These are phyloP conservation scores for Campoletis sonorensis DNA, from an alignment of 1,140 invertebrate genomes.

Conservation along the genomic window DNA sequence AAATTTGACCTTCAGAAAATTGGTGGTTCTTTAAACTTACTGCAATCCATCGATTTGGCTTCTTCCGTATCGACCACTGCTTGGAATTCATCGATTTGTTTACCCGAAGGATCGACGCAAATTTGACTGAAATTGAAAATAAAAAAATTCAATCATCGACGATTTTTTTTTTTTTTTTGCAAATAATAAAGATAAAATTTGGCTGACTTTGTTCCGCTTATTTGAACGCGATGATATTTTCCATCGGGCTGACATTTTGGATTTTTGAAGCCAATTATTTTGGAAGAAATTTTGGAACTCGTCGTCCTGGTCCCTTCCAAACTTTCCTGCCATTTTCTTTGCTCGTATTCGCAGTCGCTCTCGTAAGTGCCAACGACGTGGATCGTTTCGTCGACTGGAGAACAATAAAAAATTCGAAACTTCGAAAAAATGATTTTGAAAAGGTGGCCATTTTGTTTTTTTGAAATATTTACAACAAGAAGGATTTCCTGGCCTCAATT, in stretches of 20 bases:
- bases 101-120: conserved; percentile 76
- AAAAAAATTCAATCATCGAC: conserved; percentile 3
- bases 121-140: conserved; percentile 69
- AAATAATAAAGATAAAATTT: neutral
- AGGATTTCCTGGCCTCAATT: conserved; percentile 69
- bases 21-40: conserved; percentile 70
- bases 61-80: conserved; percentile 62
- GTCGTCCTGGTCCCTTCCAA: neutral
- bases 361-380: conserved; percentile 70
- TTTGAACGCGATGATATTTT: conserved; percentile 70
- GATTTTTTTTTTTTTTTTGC: neutral
- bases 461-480: conserved; percentile 77
- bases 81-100: conserved; percentile 72
- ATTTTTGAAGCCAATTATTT: neutral
- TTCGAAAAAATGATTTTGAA: conserved; percentile 1
- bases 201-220: conserved; percentile 47
- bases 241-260: conserved; percentile 78
- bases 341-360: conserved; percentile 73
- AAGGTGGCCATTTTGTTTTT: neutral
- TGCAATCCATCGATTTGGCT: conserved; percentile 77
- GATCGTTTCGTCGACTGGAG: conserved; percentile 62
- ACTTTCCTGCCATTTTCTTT: conserved; percentile 42
- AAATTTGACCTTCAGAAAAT: too few relatives aligned
- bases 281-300: neutral
- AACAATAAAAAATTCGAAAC: conserved; percentile 33